Percentiles rank a stretch among this genome's conserved stretches.
These are phyloP conservation scores for Synanthedon formicaeformis DNA, from an alignment of 2,888 invertebrate genomes.

Conservation along the genomic window DNA sequence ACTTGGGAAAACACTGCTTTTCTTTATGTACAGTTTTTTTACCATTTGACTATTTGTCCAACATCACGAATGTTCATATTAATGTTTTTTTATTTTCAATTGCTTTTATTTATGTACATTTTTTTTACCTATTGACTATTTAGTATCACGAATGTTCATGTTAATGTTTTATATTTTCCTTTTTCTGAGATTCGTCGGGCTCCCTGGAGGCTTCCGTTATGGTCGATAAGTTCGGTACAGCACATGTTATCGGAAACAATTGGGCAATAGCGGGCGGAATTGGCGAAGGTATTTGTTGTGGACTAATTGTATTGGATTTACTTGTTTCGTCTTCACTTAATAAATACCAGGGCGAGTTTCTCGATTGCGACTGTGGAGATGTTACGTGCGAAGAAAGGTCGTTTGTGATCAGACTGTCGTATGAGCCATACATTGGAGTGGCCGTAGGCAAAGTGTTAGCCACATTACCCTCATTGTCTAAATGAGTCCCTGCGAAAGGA, in stretches of 20 bases:
- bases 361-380: constrained; percentile 4
- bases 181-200: constrained; percentile 4
- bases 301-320: constrained; percentile 18
- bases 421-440: constrained; percentile 6
- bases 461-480: no score
- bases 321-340: constrained; percentile 48
- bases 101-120: no score
- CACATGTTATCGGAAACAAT: constrained; percentile 44
- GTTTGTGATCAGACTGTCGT: constrained; percentile 40
- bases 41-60: no score
- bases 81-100: no score
- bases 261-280: constrained; percentile 37
- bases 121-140: no score
- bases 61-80: no score
- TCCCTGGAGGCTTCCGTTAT: constrained; percentile 52
- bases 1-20: no score
- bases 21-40: no score
- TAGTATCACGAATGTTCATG: no score
- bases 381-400: constrained; percentile 43
- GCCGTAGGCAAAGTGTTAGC: constrained; percentile 4
- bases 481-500: no score
- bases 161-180: no score
- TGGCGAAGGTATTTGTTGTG: constrained; percentile 5
- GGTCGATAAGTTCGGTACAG: constrained; percentile 52
- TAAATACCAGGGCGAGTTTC: constrained; percentile 38